Percentiles rank a stretch among this genome's conserved stretches.
phyloP scores from a whole-genome alignment of 2,797 vertebrate genomes.

The Gambusia yucatana region DNA sequence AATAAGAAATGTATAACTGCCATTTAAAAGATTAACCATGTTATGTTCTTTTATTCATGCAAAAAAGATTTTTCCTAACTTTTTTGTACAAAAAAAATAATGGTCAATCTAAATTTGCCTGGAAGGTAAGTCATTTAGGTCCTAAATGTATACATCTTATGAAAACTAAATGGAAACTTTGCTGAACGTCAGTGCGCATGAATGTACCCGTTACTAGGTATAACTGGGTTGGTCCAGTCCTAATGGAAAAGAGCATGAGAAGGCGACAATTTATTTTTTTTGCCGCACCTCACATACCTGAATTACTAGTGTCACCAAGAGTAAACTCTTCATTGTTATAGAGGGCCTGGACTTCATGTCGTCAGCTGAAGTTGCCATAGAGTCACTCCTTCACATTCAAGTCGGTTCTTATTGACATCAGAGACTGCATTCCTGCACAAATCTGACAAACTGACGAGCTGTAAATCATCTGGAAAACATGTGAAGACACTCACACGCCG shows the following conservation, averaged over 20 bases:
- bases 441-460: slow-evolving; percentile 21
- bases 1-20: not conserved
- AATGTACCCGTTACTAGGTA: not conserved
- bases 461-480: slow-evolving; percentile 39
- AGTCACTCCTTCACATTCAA: not conserved
- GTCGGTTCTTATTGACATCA: slow-evolving; percentile 32
- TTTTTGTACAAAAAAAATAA: not conserved
- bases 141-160: not conserved
- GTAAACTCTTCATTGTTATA: slow-evolving; percentile 48
- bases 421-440: slow-evolving; percentile 31
- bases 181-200: not conserved
- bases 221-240: not conserved
- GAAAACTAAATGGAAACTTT: not conserved
- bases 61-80: no score
- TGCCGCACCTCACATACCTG: slow-evolving; percentile 43
- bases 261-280: slow-evolving; percentile 34
- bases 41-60: no score
- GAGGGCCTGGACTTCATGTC: slow-evolving; percentile 3
- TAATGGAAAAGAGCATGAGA: slow-evolving; percentile 3
- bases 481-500: slow-evolving; percentile 13
- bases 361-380: slow-evolving; percentile 32
- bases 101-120: not conserved
- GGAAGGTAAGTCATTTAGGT: not conserved
- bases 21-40: not conserved
- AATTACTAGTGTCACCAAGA: slow-evolving; percentile 44